Evolutionary conservation across 2,797 vertebrate species (phyloP), one percentile per base, ranked within the genome.

Genomic region (Ptychobarbus kaznakovi): DNA sequence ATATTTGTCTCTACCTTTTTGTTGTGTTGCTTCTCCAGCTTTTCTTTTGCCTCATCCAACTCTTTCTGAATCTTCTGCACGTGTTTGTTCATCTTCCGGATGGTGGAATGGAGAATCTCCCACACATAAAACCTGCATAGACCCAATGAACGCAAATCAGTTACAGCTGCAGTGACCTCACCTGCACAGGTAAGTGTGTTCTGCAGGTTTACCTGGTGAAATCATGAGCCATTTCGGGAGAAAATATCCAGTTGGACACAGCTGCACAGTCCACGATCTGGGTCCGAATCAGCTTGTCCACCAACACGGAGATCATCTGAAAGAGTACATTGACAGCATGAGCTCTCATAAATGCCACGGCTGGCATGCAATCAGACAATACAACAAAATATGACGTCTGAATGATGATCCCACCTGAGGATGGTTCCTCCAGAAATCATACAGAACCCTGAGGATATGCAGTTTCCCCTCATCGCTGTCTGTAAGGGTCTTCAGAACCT

Each of bases 231-330:
- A 99, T 96, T 83, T 98, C 97, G 86, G 97, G 95, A 90, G 98
- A 99, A 94, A 99, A 99, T 91, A 99, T 97, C 98, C 98, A 99
- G 91, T 99, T 99, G 89, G 98, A 98, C 40, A 99, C 98, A 1
- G 98, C 97, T 42, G 98, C 97, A 81, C 98, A 99, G 92, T 99
- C 97, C 40, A 99, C 98, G 49, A 99, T 97, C 90, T 99, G 98
- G 0, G 97, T 99, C 46, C 98, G 96, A 82, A 99, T 96, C 96
- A 99, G 95, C 92, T 99, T 99, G 92, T 99, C 98, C 90, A 99
- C 97, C 81, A 99, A 90, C n/a, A 99, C 97, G 0, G 97, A 92
- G 65, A 97, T 97, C 98, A 99, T 99, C 98, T 99, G 1, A 83
- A 89, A 25, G n/a, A 51, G 6, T 9, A 74, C 20, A 3, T 20